Percentiles rank a stretch among this genome's conserved stretches.
Evolutionary conservation across 2,888 invertebrate species (phyloP).

Genomic region (Trachelus troglodyta): DNA sequence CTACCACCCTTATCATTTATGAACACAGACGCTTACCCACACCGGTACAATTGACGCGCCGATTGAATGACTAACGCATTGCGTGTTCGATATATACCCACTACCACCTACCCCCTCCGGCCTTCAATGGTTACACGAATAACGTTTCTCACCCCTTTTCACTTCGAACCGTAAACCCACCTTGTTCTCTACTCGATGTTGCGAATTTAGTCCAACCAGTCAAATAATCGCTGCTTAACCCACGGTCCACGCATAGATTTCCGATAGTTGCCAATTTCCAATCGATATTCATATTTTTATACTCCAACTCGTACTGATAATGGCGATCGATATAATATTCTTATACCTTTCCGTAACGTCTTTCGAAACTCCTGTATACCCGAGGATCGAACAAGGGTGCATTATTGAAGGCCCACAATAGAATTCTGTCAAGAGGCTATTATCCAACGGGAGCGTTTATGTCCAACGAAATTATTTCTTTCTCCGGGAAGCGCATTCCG

Average conservation of each 20-base stretch:
- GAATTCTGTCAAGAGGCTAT: not conserved
- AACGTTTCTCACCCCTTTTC: not conserved
- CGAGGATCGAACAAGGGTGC: not conserved
- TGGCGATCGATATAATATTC: not conserved
- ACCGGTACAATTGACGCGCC: not conserved
- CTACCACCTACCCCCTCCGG: not conserved
- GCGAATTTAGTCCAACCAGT: not conserved
- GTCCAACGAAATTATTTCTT: not conserved
- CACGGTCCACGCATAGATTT: not conserved
- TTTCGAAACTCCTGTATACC: not conserved
- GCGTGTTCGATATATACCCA: slow-evolving; percentile 1
- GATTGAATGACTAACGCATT: slow-evolving; percentile 6
- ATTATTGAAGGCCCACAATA: not conserved
- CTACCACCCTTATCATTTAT: slow-evolving; percentile 12
- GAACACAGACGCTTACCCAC: not conserved
- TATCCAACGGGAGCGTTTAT: not conserved
- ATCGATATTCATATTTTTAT: not conserved
- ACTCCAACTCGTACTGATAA: not conserved
- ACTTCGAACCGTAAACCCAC: not conserved
- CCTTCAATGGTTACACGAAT: not conserved
- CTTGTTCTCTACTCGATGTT: not conserved
- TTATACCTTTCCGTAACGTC: not conserved
- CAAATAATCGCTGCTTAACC: not conserved
- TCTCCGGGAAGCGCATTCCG: not conserved
- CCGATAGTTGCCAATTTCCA: not conserved